phyloP scores from a whole-genome alignment of 2,888 invertebrate species.

The Dryadula phaetusa region DNA sequence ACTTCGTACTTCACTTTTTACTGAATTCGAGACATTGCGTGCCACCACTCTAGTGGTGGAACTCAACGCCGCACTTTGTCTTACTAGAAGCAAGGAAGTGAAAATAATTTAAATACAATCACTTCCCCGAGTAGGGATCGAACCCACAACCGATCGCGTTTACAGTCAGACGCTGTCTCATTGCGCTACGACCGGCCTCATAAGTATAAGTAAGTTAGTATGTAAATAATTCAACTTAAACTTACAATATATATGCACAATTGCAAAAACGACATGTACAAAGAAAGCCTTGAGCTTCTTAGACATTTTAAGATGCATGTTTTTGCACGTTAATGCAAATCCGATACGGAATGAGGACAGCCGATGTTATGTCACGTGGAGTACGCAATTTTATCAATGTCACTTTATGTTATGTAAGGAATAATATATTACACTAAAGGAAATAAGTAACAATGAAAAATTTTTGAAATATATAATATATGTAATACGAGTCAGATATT shows the following conservation, averaged over 20 bases:
- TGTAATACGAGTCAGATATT: not conserved
- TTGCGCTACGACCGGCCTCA: too few species aligned
- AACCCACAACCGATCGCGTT: too few species aligned
- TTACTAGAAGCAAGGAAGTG: too few species aligned
- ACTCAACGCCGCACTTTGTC: too few species aligned
- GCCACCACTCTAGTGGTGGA: too few species aligned
- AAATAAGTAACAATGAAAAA: constrained; percentile 1
- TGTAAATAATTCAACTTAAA: not conserved
- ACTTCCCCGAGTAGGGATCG: too few species aligned
- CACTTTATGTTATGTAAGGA: constrained; percentile 36
- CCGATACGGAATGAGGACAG: constrained; percentile 38
- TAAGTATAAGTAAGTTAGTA: not conserved
- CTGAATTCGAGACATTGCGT: too few species aligned
- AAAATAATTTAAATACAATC: too few species aligned
- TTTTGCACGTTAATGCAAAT: constrained; percentile 41
- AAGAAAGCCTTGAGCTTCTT: constrained; percentile 43
- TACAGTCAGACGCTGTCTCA: too few species aligned
- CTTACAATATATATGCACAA: constrained; percentile 20
- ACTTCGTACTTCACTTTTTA: too few species aligned
- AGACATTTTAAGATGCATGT: constrained; percentile 39
- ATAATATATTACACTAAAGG: constrained; percentile 19
- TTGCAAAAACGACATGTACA: constrained; percentile 31
- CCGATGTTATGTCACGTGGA: constrained; percentile 42
- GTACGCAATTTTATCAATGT: constrained; percentile 41
- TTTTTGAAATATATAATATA: not conserved